These are phyloP conservation scores for Tragelaphus strepsiceros DNA, from an alignment of 2,113 vertebrate species.

Conservation along the genomic window DNA sequence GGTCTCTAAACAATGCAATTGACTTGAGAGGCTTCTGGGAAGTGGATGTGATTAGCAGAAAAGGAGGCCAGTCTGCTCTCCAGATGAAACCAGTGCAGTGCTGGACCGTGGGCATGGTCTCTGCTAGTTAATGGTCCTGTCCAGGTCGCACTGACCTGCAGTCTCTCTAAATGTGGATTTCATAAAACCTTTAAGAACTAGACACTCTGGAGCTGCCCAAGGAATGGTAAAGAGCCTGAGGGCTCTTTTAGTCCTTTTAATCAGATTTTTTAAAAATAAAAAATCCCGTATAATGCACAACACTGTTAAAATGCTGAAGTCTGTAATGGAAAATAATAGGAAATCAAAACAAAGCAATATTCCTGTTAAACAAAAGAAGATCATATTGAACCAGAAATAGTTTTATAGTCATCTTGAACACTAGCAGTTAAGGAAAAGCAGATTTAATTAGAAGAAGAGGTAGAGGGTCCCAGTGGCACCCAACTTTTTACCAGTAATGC, in stretches of 20 bases:
- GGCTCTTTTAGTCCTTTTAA: not conserved
- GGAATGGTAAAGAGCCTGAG: not conserved
- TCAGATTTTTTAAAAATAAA: not conserved
- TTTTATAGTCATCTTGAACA: not conserved
- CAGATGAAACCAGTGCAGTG: not conserved
- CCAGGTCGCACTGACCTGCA: not conserved
- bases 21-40: not conserved
- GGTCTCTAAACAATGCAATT: not conserved
- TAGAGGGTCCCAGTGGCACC: not conserved
- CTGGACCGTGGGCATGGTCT: rapidly evolving
- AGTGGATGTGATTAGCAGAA: not conserved
- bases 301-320: not conserved
- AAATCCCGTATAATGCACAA: not conserved
- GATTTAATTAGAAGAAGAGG: not conserved
- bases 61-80: not conserved
- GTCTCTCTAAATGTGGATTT: not conserved
- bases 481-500: not conserved
- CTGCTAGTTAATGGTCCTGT: not conserved
- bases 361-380: not conserved
- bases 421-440: not conserved
- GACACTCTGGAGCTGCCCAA: not conserved
- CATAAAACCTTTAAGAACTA: not conserved
- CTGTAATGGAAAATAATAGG: not conserved
- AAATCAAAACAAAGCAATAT: not conserved
- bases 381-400: not conserved